Evolutionary conservation across 1,140 invertebrate genomes (phyloP).

Genomic region (Pachyrhynchus sulphureomaculatus): DNA sequence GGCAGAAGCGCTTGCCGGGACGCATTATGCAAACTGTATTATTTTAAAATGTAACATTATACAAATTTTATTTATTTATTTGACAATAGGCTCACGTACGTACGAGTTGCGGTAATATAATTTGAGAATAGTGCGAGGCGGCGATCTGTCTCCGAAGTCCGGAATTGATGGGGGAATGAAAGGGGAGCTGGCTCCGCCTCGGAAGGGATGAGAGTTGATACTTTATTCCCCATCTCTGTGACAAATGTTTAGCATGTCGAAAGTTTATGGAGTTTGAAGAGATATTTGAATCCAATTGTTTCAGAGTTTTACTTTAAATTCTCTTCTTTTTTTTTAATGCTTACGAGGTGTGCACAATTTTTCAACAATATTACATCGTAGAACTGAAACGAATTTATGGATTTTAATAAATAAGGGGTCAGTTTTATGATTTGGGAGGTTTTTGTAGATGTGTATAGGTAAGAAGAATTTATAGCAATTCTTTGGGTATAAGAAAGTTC

Average conservation of each 20-base stretch:
- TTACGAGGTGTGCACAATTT: too few relatives aligned
- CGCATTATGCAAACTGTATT: constrained; percentile 52
- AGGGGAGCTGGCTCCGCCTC: constrained; percentile 26
- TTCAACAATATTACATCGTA: too few relatives aligned
- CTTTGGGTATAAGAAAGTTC: too few relatives aligned
- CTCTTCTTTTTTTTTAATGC: too few relatives aligned
- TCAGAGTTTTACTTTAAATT: neutral
- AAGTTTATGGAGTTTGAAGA: neutral
- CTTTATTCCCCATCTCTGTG: constrained; percentile 24
- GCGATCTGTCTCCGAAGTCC: constrained; percentile 49
- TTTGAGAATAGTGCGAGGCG: constrained; percentile 50
- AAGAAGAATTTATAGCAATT: too few relatives aligned
- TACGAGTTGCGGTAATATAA: constrained; percentile 48
- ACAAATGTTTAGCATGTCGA: constrained; percentile 21
- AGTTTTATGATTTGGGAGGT: too few relatives aligned
- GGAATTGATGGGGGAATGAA: constrained; percentile 33
- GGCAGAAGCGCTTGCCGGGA: constrained; percentile 29
- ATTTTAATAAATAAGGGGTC: too few relatives aligned
- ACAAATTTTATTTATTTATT: constrained; percentile 54
- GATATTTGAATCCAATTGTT: constrained; percentile 21
- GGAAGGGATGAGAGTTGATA: constrained; percentile 18
- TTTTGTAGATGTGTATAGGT: too few relatives aligned
- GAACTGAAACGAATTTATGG: too few relatives aligned
- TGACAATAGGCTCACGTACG: constrained; percentile 53
- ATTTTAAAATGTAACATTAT: constrained; percentile 53